Conservation (phyloP, 30 jellyfish, hydroid and myxozoan species). For the Nemopilema nomurai region DNA sequence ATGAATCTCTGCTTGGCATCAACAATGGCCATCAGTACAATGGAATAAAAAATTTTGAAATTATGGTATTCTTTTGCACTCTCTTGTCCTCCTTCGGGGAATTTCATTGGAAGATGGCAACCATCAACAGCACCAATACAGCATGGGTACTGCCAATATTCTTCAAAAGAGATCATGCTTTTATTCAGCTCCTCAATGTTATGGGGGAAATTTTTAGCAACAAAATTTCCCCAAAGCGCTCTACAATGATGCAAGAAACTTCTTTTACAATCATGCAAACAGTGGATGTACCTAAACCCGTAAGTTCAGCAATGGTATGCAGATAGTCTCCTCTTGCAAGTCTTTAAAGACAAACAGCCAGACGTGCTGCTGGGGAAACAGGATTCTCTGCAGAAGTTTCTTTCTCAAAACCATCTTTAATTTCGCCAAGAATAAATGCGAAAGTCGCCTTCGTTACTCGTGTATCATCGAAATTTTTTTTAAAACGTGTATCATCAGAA, state of each 20-base stretch:
- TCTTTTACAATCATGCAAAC: conserved; percentile 43
- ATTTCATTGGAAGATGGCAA: conserved; percentile 48
- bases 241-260: conserved; percentile 36
- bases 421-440: conserved; percentile 41
- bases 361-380: conserved; percentile 62
- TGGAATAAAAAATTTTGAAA: conserved; percentile 55
- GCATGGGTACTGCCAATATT: conserved; percentile 64
- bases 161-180: conserved; percentile 49
- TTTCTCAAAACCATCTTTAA: conserved; percentile 52
- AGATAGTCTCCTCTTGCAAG: conserved; percentile 71
- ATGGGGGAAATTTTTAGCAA: conserved; percentile 24
- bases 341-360: conserved; percentile 59
- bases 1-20: conserved; percentile 60
- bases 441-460: conserved; percentile 51
- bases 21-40: conserved; percentile 58
- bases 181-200: conserved; percentile 37
- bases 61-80: conserved; percentile 49
- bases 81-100: conserved; percentile 70
- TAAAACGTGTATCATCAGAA: conserved; percentile 56
- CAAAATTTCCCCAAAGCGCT: conserved; percentile 57
- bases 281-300: conserved; percentile 67
- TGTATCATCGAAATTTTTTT: conserved; percentile 17
- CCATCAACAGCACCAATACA: conserved; percentile 67
- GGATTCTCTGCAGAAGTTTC: conserved; percentile 49
- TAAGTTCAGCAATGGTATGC: conserved; percentile 58